Evolutionary conservation across 1,140 invertebrate genomes (phyloP).

Genomic region (Dysdera silvatica): DNA sequence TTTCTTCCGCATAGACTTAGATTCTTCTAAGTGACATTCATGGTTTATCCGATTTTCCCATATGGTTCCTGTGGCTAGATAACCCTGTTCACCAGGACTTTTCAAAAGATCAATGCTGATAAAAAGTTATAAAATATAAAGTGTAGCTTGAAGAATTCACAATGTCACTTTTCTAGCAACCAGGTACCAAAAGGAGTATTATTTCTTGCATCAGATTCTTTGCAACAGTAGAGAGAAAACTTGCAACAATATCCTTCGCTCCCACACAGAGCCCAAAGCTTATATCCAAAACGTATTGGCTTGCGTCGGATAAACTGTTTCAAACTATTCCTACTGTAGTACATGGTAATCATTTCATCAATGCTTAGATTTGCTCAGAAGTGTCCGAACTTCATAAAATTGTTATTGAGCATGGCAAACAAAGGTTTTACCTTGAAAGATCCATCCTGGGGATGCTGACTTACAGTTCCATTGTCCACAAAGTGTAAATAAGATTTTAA

Average conservation of each 20-base stretch:
- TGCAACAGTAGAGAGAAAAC: background rate
- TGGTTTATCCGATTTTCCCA: background rate
- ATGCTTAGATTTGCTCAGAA: background rate
- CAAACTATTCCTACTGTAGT: background rate
- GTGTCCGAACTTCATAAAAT: conserved; percentile 10
- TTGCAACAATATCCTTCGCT: background rate
- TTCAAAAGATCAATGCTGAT: conserved; percentile 5
- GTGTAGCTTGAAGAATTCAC: too few species aligned
- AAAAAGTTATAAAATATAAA: too few species aligned
- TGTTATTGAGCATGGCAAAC: conserved; percentile 2
- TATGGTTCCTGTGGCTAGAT: background rate
- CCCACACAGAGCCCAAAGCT: background rate
- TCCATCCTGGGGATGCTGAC: background rate
- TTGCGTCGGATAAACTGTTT: background rate
- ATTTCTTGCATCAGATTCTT: background rate
- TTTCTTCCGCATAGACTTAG: conserved; percentile 4
- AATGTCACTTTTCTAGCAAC: too few species aligned
- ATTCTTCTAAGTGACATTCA: background rate
- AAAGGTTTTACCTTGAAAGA: background rate
- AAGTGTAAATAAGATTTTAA: background rate
- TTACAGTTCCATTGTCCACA: background rate
- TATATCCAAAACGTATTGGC: background rate
- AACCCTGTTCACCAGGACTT: background rate
- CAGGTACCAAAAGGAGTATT: background rate
- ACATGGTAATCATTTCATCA: background rate